These are phyloP conservation scores for Scaptomyza hsui DNA, from an alignment of 1,140 invertebrate genomes.

Conservation along the genomic window DNA sequence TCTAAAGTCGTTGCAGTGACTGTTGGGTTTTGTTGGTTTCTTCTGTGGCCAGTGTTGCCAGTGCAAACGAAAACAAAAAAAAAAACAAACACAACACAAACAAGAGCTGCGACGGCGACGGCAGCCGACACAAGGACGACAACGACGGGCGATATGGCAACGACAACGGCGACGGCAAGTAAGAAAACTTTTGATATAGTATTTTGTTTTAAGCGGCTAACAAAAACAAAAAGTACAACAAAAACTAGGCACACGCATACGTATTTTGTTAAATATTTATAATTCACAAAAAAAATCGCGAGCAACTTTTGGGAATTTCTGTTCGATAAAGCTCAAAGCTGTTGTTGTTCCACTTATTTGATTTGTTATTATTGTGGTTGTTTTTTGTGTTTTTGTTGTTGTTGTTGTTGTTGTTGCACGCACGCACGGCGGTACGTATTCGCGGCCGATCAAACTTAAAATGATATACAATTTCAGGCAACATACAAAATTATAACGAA, in stretches of 20 bases:
- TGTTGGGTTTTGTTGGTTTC: slow-evolving; percentile 23
- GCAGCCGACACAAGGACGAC: slow-evolving; percentile 10
- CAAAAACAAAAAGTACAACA: slow-evolving; percentile 11
- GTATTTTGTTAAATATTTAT: background rate
- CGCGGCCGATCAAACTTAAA: slow-evolving; percentile 84
- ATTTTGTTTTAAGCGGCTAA: background rate
- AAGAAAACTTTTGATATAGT: too few relatives aligned
- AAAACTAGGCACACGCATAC: background rate
- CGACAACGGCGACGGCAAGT: background rate
- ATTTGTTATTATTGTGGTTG: slow-evolving; percentile 15
- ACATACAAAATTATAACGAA: slow-evolving; percentile 84
- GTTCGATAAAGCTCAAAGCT: background rate
- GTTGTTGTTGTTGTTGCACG: slow-evolving; percentile 54
- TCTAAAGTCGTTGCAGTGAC: slow-evolving; percentile 28
- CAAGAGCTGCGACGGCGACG: slow-evolving; percentile 8
- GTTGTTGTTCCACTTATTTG: slow-evolving; percentile 17
- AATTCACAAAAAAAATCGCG: background rate
- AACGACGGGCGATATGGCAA: background rate
- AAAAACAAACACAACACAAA: background rate
- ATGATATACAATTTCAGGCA: slow-evolving; percentile 84
- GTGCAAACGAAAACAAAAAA: background rate
- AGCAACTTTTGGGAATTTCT: background rate
- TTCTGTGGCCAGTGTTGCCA: slow-evolving; percentile 4
- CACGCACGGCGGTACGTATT: slow-evolving; percentile 80
- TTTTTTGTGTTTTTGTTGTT: slow-evolving; percentile 24